Conservation (phyloP, 2,113 vertebrate genomes). For the Perca schrenkii region DNA sequence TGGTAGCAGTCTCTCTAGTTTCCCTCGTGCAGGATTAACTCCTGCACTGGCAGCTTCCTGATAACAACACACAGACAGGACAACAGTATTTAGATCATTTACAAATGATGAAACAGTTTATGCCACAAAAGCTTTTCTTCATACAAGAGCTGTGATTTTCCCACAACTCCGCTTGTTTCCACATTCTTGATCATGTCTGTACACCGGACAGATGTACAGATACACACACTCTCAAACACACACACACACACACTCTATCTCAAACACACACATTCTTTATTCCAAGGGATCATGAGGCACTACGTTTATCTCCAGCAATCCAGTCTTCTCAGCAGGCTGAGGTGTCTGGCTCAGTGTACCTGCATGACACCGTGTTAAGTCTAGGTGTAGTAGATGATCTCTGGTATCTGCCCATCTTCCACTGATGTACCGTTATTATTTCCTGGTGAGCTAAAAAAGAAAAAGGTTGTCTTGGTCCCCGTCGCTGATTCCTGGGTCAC, state of each 20-base stretch:
- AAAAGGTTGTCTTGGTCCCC: conserved; percentile 93
- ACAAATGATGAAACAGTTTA: conserved; percentile 29
- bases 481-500: conserved; percentile 89
- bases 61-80: conserved; percentile 42
- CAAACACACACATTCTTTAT: conserved; percentile 37
- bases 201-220: conserved; percentile 36
- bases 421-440: conserved; percentile 97
- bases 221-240: neutral
- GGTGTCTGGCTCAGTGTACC: conserved; percentile 62
- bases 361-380: conserved; percentile 30
- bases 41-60: conserved; percentile 16
- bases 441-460: conserved; percentile 94
- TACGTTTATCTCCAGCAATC: conserved; percentile 51
- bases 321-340: conserved; percentile 59
- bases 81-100: conserved; percentile 42
- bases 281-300: conserved; percentile 69
- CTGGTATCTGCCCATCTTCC: conserved; percentile 96
- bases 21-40: conserved; percentile 14
- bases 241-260: neutral
- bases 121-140: conserved; percentile 1
- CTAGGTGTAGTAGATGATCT: conserved; percentile 95
- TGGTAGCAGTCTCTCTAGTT: conserved; percentile 36
- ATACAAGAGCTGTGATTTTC: conserved; percentile 23
- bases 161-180: conserved; percentile 8
- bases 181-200: conserved; percentile 44